These are phyloP conservation scores for Otus sunia DNA, from an alignment of 2,113 vertebrate genomes.

Conservation along the genomic window DNA sequence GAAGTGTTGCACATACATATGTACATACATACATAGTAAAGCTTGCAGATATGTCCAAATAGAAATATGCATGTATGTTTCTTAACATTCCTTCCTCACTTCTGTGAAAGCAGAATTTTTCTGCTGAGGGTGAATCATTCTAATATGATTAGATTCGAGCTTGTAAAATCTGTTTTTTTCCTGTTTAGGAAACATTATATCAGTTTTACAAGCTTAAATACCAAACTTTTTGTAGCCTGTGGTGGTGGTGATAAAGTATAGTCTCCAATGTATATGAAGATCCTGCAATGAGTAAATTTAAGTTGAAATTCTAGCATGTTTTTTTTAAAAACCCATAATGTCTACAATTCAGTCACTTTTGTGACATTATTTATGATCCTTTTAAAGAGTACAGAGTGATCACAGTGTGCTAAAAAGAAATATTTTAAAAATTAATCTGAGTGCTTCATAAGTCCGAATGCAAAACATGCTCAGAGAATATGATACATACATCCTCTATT, in stretches of 20 bases:
- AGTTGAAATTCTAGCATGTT: not conserved
- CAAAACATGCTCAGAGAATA: not conserved
- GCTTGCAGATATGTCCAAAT: not conserved
- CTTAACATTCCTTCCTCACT: not conserved
- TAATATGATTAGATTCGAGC: not conserved
- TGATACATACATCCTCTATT: not conserved
- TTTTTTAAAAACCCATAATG: not conserved
- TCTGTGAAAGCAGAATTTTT: not conserved
- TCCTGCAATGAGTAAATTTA: not conserved
- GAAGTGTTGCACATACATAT: not conserved
- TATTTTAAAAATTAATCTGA: not conserved
- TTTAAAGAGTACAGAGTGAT: not conserved
- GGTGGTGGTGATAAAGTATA: not conserved
- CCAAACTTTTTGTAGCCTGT: not conserved
- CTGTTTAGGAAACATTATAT: not conserved
- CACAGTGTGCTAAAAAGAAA: not conserved
- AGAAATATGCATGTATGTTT: not conserved
- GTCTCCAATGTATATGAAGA: not conserved
- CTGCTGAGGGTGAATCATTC: not conserved
- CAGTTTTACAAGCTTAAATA: not conserved
- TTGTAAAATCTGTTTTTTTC: not conserved
- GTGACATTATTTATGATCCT: not conserved
- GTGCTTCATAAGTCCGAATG: not conserved
- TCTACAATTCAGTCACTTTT: not conserved
- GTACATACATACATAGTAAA: not conserved